Base-by-base conservation (phyloP, 2,797 vertebrate genomes). In the Bradypodion pumilum region DNA sequence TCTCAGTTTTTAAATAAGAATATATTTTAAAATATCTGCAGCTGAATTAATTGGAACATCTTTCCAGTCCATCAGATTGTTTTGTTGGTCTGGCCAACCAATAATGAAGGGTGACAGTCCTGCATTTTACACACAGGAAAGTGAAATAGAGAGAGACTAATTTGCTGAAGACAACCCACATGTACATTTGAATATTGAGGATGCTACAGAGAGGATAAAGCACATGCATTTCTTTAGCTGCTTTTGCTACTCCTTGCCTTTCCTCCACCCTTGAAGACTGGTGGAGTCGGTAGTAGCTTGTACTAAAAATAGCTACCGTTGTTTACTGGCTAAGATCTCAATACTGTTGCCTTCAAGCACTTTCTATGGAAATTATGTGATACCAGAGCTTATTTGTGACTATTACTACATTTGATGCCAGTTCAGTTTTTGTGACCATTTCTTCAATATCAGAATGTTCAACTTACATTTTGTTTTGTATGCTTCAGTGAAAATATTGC, bases 271-370 rank as follows among this genome's bases (percentile, higher is more conserved):
- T 60, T 59, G 74, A 7, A 83, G 19, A 60, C 74, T 35, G 40
- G 16, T 44, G 65, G 37, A 44, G 37, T 60, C 4, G 44, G 12
- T 59, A 2, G 32, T 56, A 15, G 27, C 72, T 44, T 83, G 16
- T 25, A 56, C 32, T 59, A 49, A 59, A 83, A 83, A 49, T 21
- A 69, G 37, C 37, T 49, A 68, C 32, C 42, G n/a, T 62, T 76
- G 35, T 83, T 23, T 68, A 42, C 29, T 52, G 29, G 27, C 46
- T 83, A 63, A 63, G 74, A 60, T n/a, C 21, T 70, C 21, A 13
- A 70, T 52, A 59, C 60, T 66, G 44, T 83, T 83, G 82, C 65
- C 66, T 77, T 83, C 65, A 35, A 40, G 29, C 74, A 69, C 68
- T 77, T 78, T 70, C 60, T 75, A 66, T 15, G 65, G 60, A 40